Percentiles rank a stretch among this genome's conserved stretches.
These are phyloP conservation scores for Amblyopsis rosae DNA, from an alignment of 2,113 vertebrate genomes.

Conservation along the genomic window DNA sequence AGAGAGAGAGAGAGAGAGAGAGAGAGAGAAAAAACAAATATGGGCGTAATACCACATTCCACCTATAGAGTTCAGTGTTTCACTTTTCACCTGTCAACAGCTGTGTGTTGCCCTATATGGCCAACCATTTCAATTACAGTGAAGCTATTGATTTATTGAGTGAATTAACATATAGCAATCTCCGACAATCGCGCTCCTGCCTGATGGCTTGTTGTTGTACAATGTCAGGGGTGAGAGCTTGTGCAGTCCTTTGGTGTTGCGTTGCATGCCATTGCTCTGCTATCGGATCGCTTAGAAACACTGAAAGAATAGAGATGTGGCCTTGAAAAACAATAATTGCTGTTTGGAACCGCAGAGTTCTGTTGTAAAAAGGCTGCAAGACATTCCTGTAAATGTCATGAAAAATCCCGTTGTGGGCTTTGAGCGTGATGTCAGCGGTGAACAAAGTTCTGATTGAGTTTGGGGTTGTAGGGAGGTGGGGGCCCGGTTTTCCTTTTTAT, in stretches of 20 bases:
- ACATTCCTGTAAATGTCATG: constrained; percentile 61
- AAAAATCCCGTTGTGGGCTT: constrained; percentile 49
- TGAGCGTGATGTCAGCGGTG: constrained; percentile 28
- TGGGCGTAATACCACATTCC: constrained; percentile 46
- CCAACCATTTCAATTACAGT: constrained; percentile 65
- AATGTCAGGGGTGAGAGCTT: constrained; percentile 41
- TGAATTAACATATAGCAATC: constrained; percentile 74
- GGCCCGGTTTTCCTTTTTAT: not conserved
- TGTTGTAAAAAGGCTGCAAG: constrained; percentile 3
- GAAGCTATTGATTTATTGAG: constrained; percentile 72
- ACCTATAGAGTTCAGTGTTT: constrained; percentile 75
- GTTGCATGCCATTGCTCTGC: constrained; percentile 28
- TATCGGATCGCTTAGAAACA: constrained; percentile 25
- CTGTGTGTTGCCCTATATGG: constrained; percentile 29
- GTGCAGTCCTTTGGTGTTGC: not conserved
- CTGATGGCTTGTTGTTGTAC: constrained; percentile 40
- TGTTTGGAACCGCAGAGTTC: not conserved
- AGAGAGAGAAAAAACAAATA: not conserved
- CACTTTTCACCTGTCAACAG: constrained; percentile 42
- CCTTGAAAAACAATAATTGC: constrained; percentile 41
- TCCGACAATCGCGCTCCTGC: constrained; percentile 55
- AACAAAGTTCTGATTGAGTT: constrained; percentile 54
- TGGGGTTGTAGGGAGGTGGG: constrained; percentile 21
- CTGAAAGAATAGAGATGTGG: constrained; percentile 14
- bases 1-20: not conserved